Conservation (phyloP, 2,888 invertebrate genomes). For the Meghimatium bilineatum region DNA sequence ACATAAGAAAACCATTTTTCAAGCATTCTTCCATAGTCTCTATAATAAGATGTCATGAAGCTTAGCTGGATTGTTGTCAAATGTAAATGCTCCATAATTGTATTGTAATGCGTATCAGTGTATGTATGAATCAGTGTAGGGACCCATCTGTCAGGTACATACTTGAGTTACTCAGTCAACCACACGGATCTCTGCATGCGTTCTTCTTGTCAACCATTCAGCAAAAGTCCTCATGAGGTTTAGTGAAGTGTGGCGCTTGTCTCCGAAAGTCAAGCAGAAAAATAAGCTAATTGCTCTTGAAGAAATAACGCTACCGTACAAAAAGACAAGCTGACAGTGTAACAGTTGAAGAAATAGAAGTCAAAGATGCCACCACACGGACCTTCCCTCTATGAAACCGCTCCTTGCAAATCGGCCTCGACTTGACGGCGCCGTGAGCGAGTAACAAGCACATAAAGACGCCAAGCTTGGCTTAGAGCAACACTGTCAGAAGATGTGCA, state of each 20-base stretch:
- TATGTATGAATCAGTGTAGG: neutral
- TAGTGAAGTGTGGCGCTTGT: neutral
- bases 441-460: slow-evolving; percentile 13
- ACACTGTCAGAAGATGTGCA: neutral
- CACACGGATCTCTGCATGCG: neutral
- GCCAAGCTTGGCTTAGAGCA: neutral
- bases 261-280: slow-evolving; percentile 16
- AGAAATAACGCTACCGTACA: neutral
- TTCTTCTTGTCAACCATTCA: neutral
- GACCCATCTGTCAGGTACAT: neutral
- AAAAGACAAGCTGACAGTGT: neutral
- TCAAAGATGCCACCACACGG: neutral
- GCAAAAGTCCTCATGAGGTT: neutral
- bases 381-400: neutral
- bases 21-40: too few species aligned
- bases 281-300: slow-evolving; percentile 14
- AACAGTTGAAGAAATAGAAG: neutral
- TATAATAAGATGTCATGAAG: neutral
- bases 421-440: slow-evolving; percentile 17
- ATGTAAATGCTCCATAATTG: neutral
- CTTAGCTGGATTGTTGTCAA: neutral
- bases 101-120: neutral
- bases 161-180: neutral
- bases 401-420: slow-evolving; percentile 12
- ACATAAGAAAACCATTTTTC: too few species aligned